Evolutionary conservation across 2,888 invertebrate genomes (phyloP), one percentile per base, ranked within the genome.

Genomic region (Cephus runcator): DNA sequence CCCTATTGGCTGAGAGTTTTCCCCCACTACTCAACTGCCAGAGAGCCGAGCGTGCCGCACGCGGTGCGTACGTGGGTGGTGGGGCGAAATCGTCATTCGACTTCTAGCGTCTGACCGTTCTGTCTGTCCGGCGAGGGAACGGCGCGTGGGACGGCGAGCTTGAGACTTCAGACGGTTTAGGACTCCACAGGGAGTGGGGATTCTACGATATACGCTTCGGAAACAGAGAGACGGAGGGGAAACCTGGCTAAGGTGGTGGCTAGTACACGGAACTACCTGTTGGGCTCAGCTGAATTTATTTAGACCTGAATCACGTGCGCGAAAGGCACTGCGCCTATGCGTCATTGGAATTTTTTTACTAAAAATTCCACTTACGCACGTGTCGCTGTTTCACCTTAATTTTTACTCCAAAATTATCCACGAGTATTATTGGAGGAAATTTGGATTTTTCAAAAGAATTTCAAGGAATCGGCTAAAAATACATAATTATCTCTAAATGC

Each of bases 1-100:
- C 56, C 73, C 78, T 77, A 88, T 90, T 91, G 91, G 90, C n/a
- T 77, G 78, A 69, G 80, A 81, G 79, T 69, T 1, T 81, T 85
- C 86, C 87, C 82, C 88, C 81, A 69, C 75, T 56, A n/a, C 56
- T 40, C 12, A 2, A 78, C 75, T 76, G 76, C 34, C 34, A 31
- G 79, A 80, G 77, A 78, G 79, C 83, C 82, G 85, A 86, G 88
- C 87, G 89, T 87, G 88, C 87, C 88, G 89, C 87, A 87, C 85
- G 87, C 87, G 88, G 77, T 71, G 71, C 34, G 68, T 69, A 69
- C 76, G 81, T 79, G 81, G 78, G 79, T 82, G 81, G 83, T 78
- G 83, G 85, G 83, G 84, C 69, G 79, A 77, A 82, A 80, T 82
- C 80, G 77, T 82, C 83, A 82, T 81, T 81, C 81, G 80, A 81